A percentile compares a stretch with the other conserved stretches of the same genome.
Evolutionary conservation across 2,888 invertebrate genomes (phyloP).

Genomic region (Xanthorhoe spadicearia): DNA sequence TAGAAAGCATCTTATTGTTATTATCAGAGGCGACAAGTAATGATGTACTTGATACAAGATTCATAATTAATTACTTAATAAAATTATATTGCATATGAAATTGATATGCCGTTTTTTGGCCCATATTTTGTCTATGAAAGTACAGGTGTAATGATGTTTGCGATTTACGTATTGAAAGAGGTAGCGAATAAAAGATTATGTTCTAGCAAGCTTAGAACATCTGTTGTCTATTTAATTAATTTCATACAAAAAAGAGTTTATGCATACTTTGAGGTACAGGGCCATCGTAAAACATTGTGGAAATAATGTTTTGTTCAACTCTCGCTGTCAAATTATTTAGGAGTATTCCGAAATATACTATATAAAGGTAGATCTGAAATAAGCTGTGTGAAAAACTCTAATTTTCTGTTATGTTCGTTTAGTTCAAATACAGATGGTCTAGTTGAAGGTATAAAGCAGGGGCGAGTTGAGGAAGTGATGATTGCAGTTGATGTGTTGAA

Average conservation of each 20-base stretch:
- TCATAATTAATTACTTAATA: neutral
- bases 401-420: neutral
- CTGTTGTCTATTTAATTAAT: neutral
- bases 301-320: no score
- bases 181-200: no score
- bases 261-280: no score
- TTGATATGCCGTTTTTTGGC: neutral
- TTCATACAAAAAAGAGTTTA: neutral
- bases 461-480: slow-evolving; percentile 94
- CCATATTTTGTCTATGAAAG: neutral
- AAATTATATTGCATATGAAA: neutral
- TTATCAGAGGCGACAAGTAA: neutral
- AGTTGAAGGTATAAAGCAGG: slow-evolving; percentile 91
- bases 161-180: no score
- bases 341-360: neutral
- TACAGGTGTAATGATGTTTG: neutral
- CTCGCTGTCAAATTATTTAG: no score
- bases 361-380: no score
- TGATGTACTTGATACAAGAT: neutral
- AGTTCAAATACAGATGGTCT: slow-evolving; percentile 26
- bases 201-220: no score
- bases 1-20: neutral
- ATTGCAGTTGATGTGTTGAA: slow-evolving; percentile 92
- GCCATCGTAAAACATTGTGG: no score
- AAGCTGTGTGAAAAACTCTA: neutral